These are phyloP conservation scores for Hippasteria phrygiana DNA, from an alignment of 53 echinoderm and acorn worm genomes.

Conservation along the genomic window DNA sequence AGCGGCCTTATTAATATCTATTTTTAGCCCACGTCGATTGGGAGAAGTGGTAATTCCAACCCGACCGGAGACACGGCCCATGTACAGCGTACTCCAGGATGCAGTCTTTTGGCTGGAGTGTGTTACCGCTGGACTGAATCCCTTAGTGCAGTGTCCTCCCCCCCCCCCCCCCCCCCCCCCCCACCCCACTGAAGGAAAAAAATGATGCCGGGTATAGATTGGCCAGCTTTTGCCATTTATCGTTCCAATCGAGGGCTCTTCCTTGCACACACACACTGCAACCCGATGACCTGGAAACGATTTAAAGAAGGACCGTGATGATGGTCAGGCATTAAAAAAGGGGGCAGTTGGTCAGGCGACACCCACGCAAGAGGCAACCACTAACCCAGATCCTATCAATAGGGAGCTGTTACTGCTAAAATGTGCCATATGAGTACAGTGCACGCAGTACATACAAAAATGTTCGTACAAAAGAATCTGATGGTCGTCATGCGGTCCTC, in stretches of 20 bases:
- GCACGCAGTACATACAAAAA: too few species aligned
- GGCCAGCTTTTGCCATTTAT: slow-evolving; percentile 3
- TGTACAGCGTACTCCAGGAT: slow-evolving; percentile 35
- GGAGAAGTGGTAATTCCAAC: slow-evolving; percentile 57
- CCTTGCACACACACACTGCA: neutral
- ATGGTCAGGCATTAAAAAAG: neutral
- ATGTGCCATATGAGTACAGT: too few species aligned
- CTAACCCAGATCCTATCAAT: too few species aligned
- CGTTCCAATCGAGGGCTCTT: slow-evolving; percentile 23
- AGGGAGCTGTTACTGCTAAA: too few species aligned
- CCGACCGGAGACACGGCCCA: slow-evolving; percentile 50
- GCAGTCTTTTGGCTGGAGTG: slow-evolving; percentile 36
- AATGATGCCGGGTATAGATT: neutral
- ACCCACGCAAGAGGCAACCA: too few species aligned
- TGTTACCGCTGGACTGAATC: neutral
- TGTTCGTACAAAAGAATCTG: too few species aligned
- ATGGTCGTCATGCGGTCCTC: too few species aligned
- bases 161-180: slow-evolving; percentile 5
- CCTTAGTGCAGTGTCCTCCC: neutral
- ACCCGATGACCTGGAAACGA: neutral
- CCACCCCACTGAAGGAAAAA: neutral
- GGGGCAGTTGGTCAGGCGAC: neutral
- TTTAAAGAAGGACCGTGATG: neutral
- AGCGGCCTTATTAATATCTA: slow-evolving; percentile 56
- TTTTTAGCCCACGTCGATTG: slow-evolving; percentile 37